Base-by-base conservation (phyloP, 2,113 vertebrate species). In the Cichladusa arquata region DNA sequence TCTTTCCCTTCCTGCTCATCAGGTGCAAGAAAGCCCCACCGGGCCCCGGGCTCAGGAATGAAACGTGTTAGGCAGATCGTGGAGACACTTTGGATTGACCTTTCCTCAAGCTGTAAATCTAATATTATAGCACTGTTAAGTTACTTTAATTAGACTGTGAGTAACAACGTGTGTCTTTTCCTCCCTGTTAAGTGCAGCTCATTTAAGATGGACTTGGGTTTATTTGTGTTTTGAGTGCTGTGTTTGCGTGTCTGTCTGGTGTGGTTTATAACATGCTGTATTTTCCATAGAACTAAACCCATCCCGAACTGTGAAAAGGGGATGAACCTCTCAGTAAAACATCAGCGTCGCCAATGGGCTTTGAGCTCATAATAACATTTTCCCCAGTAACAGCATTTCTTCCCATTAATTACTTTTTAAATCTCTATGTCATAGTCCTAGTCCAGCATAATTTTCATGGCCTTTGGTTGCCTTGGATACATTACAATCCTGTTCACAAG, bases 111-210 rank as follows among this genome's bases (percentile, higher is more conserved):
- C 53, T 87, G 50, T 79, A 89, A 69, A 83, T 73, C 86, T 51
- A 66, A 34, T 69, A 64, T n/a, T 93, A 23, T 51, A 65, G 48
- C 60, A 38, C 64, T 70, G 34, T 62, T 80, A 61, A 34, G 29
- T 86, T 86, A 36, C 88, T 83, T 95, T 90, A 90, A 91, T 92
- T 94, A 88, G 86, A 51, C 28, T 16, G 31, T 78, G 80, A 88
- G 54, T 78, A 92, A 83, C 56, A 47, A 71, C 2, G 0, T 26
- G 5, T 19, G n/a, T 71, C 60, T 83, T 50, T 58, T 45, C 33
- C 26, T 57, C 31, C 1, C 0, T 61, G 70, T 54, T 45, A 40
- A 51, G 61, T 64, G 20, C 70, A 25, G 33, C 44, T 84, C 38
- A 24, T 74, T 92, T 77, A 26, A 77, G 56, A 66, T 28, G 45